A percentile compares a stretch with the other conserved stretches of the same genome.
phyloP scores from a whole-genome alignment of 2,113 vertebrate genomes.

The Carollia perspicillata region DNA sequence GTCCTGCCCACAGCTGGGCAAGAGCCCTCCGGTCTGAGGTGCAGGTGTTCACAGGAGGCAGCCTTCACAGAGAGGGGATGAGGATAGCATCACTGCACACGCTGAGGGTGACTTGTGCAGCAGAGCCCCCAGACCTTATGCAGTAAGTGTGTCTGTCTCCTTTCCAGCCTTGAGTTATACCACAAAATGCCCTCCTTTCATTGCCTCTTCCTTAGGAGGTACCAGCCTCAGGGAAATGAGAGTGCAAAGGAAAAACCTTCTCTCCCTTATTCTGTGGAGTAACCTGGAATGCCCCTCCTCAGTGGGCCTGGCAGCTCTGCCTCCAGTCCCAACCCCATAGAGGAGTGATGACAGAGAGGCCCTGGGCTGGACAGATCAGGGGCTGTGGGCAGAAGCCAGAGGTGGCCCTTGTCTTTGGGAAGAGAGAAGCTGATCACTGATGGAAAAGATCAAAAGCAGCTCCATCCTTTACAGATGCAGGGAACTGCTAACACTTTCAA shows the following conservation, averaged over 20 bases:
- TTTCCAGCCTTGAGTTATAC: not conserved
- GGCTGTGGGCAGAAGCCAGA: not conserved
- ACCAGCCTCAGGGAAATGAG: not conserved
- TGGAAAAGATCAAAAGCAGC: not conserved
- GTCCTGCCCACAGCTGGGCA: not conserved
- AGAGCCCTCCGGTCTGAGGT: not conserved
- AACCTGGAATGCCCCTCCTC: not conserved
- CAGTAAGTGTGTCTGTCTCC: not conserved
- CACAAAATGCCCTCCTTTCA: not conserved
- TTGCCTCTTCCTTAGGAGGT: not conserved
- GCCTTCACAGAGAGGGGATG: not conserved
- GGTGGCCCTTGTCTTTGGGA: not conserved
- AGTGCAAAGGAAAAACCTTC: not conserved
- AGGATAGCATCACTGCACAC: rapidly evolving
- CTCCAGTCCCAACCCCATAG: not conserved
- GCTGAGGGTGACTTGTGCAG: not conserved
- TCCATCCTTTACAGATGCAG: not conserved
- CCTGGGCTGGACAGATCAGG: not conserved
- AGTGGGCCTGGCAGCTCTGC: not conserved
- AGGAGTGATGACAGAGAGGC: not conserved
- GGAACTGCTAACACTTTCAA: not conserved
- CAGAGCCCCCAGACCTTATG: not conserved
- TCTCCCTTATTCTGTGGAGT: not conserved
- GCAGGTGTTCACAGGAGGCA: not conserved
- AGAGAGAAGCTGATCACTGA: not conserved